A percentile compares a stretch with the other conserved stretches of the same genome.
These are phyloP conservation scores for Mythimna impura DNA, from an alignment of 2,888 invertebrate species.

Conservation along the genomic window DNA sequence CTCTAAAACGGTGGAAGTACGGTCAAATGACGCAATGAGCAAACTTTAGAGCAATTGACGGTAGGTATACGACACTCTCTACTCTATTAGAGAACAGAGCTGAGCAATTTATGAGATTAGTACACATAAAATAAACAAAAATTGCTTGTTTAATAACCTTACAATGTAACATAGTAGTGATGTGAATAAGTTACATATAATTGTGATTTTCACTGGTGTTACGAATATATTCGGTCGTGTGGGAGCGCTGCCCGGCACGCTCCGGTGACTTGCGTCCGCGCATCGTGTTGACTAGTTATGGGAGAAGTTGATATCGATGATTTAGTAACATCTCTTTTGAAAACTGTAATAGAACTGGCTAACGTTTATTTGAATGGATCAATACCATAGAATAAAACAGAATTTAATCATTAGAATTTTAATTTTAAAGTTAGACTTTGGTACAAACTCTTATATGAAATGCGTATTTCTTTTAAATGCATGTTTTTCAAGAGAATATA, in stretches of 20 bases:
- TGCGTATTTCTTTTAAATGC: too few species aligned
- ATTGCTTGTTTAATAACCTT: conserved; percentile 58
- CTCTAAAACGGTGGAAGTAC: conserved; percentile 26
- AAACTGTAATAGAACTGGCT: background rate
- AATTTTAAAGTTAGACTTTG: too few species aligned
- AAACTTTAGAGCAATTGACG: conserved; percentile 37
- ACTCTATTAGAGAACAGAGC: conserved; percentile 50
- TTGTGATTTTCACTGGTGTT: conserved; percentile 74
- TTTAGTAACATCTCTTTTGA: background rate
- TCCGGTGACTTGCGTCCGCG: conserved; percentile 67
- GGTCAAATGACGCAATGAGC: conserved; percentile 41
- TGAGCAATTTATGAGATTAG: conserved; percentile 55
- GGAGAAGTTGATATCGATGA: conserved; percentile 35
- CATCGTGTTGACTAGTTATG: conserved; percentile 63
- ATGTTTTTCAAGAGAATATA: too few species aligned
- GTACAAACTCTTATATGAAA: too few species aligned
- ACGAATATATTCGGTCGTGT: conserved; percentile 71
- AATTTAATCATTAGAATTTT: too few species aligned
- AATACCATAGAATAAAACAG: background rate
- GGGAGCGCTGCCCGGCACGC: conserved; percentile 69
- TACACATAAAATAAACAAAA: conserved; percentile 60
- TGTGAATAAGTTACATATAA: conserved; percentile 67
- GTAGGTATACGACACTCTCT: conserved; percentile 53
- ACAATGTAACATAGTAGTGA: conserved; percentile 54
- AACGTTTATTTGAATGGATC: background rate